Evolutionary conservation across 2,113 vertebrate species (phyloP), one percentile per base, ranked within the genome.

Genomic region (Peromyscus leucopus): DNA sequence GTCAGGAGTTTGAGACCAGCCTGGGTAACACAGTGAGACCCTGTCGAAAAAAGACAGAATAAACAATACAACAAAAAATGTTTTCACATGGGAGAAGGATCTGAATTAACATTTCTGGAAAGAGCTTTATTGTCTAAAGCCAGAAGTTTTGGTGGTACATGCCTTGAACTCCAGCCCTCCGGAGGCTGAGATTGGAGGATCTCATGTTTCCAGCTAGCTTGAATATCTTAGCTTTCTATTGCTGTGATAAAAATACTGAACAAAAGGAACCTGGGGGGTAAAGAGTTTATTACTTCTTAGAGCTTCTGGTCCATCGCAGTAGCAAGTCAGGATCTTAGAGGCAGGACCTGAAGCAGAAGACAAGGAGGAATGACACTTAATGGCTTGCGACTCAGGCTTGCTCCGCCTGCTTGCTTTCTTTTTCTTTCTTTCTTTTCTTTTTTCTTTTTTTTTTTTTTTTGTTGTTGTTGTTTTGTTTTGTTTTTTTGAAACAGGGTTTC

Each of bases 71-170:
- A 55, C 33, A 80, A 48, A 51, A 57, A 48, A n/a, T 51, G 33
- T 96, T 89, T 65, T 57, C 65, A 89, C 87, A 72, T 31, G 55
- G 21, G n/a, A 51, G 79, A 63, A 94, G 71, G 42, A 89, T 91
- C 65, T 55, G 24, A 51, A 61, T 55, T 83, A 57, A 83, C 57
- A 83, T 24, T 61, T 83, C 57, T 83, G 57, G 24, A 83, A 83
- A 61, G 80, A 83, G 39, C 57, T 39, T 79, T 79, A 79, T 26
- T 83, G 12, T 61, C n/a, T 26, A 15, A 61, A 80, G 8, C 55
- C 10, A 39, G 55, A 61, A 39, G 28, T 42, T 24, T 61, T 51
- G 51, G 51, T 63, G n/a, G 13, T 36, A 39, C n/a, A 39, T 39
- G 11, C 22, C 82, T 84, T 12, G 42, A 63, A 84, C 26, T 61